Percentiles rank a stretch among this genome's conserved stretches.
Conservation (phyloP, 1,140 invertebrate genomes). For the Platorchestia sp. region DNA sequence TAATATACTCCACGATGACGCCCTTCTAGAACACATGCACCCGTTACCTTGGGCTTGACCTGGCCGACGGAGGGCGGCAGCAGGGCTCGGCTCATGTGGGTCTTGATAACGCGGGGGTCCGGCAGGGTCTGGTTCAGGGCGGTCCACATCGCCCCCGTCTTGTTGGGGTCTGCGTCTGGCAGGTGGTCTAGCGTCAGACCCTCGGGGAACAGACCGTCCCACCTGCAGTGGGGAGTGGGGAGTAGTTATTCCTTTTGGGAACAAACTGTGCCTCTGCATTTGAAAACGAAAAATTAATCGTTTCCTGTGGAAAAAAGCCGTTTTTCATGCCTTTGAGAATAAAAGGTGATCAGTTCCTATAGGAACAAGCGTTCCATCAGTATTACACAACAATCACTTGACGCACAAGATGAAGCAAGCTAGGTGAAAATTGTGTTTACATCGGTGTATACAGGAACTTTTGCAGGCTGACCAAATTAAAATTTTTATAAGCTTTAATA, state of each 20-base stretch:
- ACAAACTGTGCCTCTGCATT: background rate
- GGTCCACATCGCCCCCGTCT: slow-evolving; percentile 61
- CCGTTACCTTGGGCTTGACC: background rate
- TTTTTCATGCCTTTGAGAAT: too few species aligned
- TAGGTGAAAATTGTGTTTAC: too few species aligned
- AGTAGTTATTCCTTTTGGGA: background rate
- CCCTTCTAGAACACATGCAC: background rate
- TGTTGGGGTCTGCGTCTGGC: slow-evolving; percentile 45
- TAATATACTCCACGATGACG: too few species aligned
- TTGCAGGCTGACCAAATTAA: too few species aligned
- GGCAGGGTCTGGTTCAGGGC: slow-evolving; percentile 44
- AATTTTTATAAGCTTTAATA: too few species aligned
- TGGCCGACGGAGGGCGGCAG: slow-evolving; percentile 56
- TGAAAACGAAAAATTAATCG: too few species aligned
- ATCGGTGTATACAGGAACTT: too few species aligned
- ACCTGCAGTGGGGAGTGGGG: slow-evolving; percentile 45
- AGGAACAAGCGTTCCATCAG: too few species aligned
- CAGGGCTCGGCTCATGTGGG: slow-evolving; percentile 62
- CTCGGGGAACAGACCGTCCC: slow-evolving; percentile 57
- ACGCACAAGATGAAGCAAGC: too few species aligned
- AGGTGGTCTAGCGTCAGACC: background rate
- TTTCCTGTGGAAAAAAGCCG: too few species aligned
- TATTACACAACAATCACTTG: too few species aligned
- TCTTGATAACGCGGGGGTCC: slow-evolving; percentile 65
- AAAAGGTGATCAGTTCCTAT: too few species aligned